A percentile compares a stretch with the other conserved stretches of the same genome.
phyloP scores from a whole-genome alignment of 1,140 invertebrate species.

The Lucilia cuprina region DNA sequence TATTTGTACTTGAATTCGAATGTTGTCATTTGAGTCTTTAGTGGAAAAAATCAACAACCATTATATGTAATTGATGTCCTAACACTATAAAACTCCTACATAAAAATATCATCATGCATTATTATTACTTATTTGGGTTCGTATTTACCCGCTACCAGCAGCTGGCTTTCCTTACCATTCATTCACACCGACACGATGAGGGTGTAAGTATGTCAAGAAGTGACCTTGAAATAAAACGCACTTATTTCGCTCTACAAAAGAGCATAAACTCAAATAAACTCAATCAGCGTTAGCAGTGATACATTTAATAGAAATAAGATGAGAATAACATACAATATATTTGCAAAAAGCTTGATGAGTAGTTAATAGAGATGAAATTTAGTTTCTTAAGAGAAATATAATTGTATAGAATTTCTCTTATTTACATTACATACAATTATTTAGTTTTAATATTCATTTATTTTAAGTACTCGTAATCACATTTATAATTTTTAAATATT shows the following conservation, averaged over 20 bases:
- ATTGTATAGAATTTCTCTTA: neutral
- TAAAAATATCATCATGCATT: neutral
- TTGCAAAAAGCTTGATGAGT: neutral
- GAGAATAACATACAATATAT: neutral
- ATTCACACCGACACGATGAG: neutral
- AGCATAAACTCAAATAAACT: neutral
- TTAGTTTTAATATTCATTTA: neutral
- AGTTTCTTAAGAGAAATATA: neutral
- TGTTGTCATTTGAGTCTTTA: neutral
- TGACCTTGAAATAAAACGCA: conserved; percentile 29
- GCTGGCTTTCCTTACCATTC: neutral
- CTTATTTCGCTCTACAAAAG: neutral
- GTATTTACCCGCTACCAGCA: neutral
- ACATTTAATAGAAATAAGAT: neutral
- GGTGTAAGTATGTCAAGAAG: conserved; percentile 22
- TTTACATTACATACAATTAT: neutral
- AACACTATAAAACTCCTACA: neutral
- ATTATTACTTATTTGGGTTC: neutral
- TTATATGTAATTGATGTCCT: neutral
- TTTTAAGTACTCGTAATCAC: neutral
- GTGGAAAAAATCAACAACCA: conserved; percentile 1
- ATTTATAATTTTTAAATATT: neutral
- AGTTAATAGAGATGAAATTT: no score
- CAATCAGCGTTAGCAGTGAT: neutral
- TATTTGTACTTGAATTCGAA: neutral